A percentile compares a stretch with the other conserved stretches of the same genome.
Conservation (phyloP, 2,797 vertebrate genomes). For the Lacerta bilineata region DNA sequence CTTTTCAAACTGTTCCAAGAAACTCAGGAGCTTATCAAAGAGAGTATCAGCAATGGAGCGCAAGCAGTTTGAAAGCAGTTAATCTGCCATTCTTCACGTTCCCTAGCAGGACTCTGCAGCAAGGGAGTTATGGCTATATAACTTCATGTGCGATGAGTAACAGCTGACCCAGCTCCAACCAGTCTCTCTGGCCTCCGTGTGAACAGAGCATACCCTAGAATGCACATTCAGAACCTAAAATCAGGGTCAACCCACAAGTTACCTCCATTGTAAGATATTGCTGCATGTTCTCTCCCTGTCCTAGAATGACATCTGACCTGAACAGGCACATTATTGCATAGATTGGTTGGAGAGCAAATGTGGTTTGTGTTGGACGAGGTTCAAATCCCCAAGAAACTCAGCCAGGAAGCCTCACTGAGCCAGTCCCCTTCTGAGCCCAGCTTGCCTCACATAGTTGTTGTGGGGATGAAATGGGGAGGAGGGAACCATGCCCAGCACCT, state of each 20-base stretch:
- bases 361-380: no score
- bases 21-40: not conserved
- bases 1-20: not conserved
- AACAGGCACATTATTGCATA: not conserved
- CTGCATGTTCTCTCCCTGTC: not conserved
- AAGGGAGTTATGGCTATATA: not conserved
- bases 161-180: not conserved
- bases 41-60: no score
- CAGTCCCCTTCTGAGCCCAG: no score
- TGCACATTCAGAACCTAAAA: not conserved
- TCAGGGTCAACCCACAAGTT: no score
- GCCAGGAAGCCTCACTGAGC: no score
- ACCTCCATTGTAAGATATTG: not conserved
- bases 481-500: no score
- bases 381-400: not conserved
- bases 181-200: not conserved
- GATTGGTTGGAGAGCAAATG: not conserved
- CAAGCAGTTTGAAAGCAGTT: not conserved
- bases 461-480: no score
- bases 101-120: no score
- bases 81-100: not conserved
- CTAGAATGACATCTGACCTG: not conserved
- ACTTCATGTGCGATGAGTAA: not conserved
- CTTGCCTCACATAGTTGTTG: no score
- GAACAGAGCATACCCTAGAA: not conserved